Conservation (phyloP, 2,113 vertebrate genomes). For the Trochalopteron elliotii region DNA sequence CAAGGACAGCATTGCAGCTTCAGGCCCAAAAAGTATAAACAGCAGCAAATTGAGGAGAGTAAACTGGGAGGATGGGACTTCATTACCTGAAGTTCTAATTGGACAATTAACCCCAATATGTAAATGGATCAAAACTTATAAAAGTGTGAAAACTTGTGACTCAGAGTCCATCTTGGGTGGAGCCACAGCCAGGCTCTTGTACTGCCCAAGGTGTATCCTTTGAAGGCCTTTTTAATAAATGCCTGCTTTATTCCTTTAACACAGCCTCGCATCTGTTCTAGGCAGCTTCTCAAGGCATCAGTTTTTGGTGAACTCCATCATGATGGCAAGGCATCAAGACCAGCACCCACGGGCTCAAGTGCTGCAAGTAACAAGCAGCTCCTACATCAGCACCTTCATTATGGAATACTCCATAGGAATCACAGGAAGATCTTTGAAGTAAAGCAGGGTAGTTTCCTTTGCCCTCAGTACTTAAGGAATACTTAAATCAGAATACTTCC, state of each 20-base stretch:
- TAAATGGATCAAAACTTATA: neutral
- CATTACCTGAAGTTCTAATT: neutral
- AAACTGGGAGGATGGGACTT: neutral
- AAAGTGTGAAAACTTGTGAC: neutral
- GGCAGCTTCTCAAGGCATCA: neutral
- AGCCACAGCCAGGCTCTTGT: neutral
- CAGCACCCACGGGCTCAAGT: neutral
- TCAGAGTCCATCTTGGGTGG: neutral
- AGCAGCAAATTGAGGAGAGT: neutral
- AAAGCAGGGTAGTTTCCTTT: neutral
- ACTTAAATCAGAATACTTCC: neutral
- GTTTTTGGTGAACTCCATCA: neutral
- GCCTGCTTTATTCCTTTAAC: neutral
- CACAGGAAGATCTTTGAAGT: neutral
- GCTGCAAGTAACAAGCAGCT: neutral
- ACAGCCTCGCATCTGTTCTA: neutral
- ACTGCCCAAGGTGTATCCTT: neutral
- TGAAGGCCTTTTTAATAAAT: neutral
- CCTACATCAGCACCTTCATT: neutral
- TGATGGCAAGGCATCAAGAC: neutral
- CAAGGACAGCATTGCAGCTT: neutral
- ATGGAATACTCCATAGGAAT: neutral
- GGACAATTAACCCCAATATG: neutral
- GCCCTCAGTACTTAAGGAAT: neutral
- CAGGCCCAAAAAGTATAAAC: neutral